Evolutionary conservation across 2,888 invertebrate genomes (phyloP).

Genomic region (Drosophila incognita): DNA sequence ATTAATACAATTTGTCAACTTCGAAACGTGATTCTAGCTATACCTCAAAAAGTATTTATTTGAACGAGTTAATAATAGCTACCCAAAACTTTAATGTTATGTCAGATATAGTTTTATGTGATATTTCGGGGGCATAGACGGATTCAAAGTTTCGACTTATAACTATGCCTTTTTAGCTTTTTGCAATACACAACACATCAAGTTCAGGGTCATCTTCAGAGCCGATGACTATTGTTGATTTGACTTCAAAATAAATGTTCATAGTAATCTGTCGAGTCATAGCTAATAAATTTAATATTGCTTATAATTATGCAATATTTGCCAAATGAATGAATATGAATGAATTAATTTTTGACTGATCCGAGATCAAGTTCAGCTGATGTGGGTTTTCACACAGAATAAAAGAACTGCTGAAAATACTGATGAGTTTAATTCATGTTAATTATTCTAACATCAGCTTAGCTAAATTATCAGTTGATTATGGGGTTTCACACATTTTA

Average conservation of each 20-base stretch:
- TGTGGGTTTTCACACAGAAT: conserved; percentile 1
- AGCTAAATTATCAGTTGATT: conserved; percentile 8
- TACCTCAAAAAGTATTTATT: too few species aligned
- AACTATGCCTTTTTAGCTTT: not conserved
- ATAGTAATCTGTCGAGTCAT: conserved; percentile 42
- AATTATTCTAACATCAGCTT: conserved; percentile 19
- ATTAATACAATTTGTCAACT: not conserved
- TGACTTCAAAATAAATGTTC: not conserved
- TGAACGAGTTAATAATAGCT: too few species aligned
- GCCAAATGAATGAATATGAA: conserved; percentile 7
- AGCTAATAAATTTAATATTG: conserved; percentile 15
- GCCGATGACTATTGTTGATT: conserved; percentile 6
- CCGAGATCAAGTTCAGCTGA: conserved; percentile 56
- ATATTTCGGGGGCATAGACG: too few species aligned
- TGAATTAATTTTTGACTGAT: conserved; percentile 25
- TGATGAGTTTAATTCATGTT: conserved; percentile 5
- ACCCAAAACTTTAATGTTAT: too few species aligned
- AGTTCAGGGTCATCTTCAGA: conserved; percentile 20
- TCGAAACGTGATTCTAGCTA: not conserved
- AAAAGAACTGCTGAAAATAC: conserved; percentile 18
- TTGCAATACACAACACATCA: not conserved
- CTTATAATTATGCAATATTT: conserved; percentile 51
- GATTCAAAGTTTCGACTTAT: too few species aligned
- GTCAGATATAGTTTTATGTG: too few species aligned
- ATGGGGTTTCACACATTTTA: conserved; percentile 27